Percentiles rank a stretch among this genome's conserved stretches.
These are phyloP conservation scores for Sebastolobus alascanus DNA, from an alignment of 2,797 vertebrate genomes.

Conservation along the genomic window DNA sequence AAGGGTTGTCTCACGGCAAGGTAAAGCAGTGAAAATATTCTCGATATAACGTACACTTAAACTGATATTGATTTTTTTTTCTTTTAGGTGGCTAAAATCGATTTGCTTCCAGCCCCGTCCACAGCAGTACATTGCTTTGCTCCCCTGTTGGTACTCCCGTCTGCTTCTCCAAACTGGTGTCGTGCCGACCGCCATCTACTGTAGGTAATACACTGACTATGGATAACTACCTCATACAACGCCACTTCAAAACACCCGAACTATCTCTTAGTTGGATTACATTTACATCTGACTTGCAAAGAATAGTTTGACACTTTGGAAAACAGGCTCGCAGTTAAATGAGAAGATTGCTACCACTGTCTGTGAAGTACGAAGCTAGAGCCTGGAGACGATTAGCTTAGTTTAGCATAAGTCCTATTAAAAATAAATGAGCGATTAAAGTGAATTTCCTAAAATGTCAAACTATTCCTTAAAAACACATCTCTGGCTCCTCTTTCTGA, in stretches of 20 bases:
- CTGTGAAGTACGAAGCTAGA: neutral
- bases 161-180: rapidly evolving
- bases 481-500: neutral
- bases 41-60: neutral
- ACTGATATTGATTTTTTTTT: neutral
- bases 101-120: neutral
- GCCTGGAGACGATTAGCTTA: neutral
- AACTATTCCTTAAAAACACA: neutral
- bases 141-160: neutral
- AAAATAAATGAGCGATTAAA: neutral
- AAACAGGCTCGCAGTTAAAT: neutral
- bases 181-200: neutral
- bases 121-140: neutral
- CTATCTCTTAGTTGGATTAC: neutral
- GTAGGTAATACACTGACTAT: neutral
- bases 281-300: neutral
- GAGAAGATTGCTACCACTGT: neutral
- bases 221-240: neutral
- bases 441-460: neutral
- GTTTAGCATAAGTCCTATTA: neutral
- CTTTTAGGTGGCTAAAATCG: rapidly evolving
- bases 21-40: neutral
- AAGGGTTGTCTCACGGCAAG: too few species aligned
- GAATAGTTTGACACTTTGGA: neutral
- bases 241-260: neutral